Percentiles rank a stretch among this genome's conserved stretches.
phyloP scores from a whole-genome alignment of 2,797 vertebrate genomes.

The Spinibarbus caldwelli region DNA sequence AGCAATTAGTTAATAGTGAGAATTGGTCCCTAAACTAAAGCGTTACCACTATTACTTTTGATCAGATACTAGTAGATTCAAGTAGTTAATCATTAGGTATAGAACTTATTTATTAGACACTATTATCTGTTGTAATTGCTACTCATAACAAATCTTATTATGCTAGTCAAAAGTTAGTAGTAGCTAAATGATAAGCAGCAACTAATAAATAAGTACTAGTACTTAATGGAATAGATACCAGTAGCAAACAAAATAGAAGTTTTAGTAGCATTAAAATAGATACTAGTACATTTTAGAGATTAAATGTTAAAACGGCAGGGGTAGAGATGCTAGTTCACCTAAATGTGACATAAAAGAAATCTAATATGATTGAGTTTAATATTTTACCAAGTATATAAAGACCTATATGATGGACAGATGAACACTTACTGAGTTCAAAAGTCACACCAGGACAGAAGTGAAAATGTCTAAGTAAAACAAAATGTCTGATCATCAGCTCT shows the following conservation, averaged over 20 bases:
- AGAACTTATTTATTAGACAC: not conserved
- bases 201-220: too few relatives aligned
- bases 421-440: not conserved
- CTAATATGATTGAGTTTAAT: not conserved
- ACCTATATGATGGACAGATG: not conserved
- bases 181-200: not conserved
- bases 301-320: not conserved
- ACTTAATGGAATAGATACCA: not conserved
- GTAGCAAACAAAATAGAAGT: not conserved
- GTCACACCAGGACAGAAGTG: not conserved
- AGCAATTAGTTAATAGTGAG: not conserved
- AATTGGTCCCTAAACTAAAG: not conserved
- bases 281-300: not conserved
- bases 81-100: not conserved
- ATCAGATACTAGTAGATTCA: not conserved
- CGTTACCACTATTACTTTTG: not conserved
- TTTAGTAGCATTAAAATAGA: not conserved
- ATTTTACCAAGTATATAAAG: not conserved
- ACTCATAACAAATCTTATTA: not conserved
- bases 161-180: not conserved
- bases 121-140: too few relatives aligned
- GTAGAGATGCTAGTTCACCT: not conserved
- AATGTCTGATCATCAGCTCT: constrained; percentile 20
- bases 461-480: constrained; percentile 24
- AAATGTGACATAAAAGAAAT: not conserved